Conservation (phyloP, 2,888 invertebrate species). For the Rotaria macrura region DNA sequence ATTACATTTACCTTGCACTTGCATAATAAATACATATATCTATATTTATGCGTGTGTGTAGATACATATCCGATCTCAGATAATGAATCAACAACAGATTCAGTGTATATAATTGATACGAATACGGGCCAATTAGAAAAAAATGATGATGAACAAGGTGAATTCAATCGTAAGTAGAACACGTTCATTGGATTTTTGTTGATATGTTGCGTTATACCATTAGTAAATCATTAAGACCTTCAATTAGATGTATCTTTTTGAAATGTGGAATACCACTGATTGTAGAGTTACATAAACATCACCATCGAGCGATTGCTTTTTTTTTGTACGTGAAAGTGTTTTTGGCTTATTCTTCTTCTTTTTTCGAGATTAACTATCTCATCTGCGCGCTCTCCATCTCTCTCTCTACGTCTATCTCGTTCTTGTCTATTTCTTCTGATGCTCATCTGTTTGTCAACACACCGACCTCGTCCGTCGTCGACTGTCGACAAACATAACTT, state of each 20-base stretch:
- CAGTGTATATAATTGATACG: not conserved
- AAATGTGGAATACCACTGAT: not conserved
- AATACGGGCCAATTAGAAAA: not conserved
- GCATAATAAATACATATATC: not conserved
- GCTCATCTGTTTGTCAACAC: not conserved
- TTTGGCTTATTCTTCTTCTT: not conserved
- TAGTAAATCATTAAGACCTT: not conserved
- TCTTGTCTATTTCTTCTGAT: not conserved
- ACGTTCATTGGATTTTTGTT: not conserved
- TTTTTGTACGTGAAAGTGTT: not conserved
- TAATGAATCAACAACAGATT: constrained; percentile 15
- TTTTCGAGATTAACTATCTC: not conserved
- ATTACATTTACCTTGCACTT: not conserved
- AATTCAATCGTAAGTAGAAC: constrained; percentile 1
- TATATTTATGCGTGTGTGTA: not conserved
- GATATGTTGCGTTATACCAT: not conserved
- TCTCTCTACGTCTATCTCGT: not conserved
- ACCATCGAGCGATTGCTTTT: not conserved
- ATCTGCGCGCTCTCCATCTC: not conserved
- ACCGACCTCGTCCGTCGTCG: not conserved
- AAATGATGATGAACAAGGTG: not conserved
- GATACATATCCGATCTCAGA: constrained; percentile 21
- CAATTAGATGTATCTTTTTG: not conserved
- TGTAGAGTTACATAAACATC: not conserved
- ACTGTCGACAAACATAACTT: not conserved